Base-by-base conservation (phyloP, 1,140 invertebrate species). In the Psix sp. region DNA sequence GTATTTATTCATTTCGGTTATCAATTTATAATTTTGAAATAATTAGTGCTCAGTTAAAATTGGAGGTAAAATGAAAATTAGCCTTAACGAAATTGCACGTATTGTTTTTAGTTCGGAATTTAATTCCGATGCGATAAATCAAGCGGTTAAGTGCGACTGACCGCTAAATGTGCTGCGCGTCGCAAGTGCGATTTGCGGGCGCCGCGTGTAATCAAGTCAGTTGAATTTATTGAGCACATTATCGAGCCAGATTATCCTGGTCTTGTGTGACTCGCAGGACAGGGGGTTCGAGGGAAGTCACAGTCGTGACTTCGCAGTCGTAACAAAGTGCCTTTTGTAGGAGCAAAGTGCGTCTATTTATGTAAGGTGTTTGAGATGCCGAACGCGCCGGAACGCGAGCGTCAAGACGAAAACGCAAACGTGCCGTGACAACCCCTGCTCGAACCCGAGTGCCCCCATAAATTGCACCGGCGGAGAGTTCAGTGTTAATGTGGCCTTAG, bases 311-410 rank as follows among this genome's bases (percentile, higher is more conserved):
- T 59, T 40, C 39, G 56, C 17, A 66, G 39, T 57, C 56, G 56
- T 73, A 74, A 77, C 76, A 73, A 77, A 77, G 76, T 77, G 73
- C 67, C 62, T 75, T 73, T 73, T 73, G 67, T 76, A 75, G 76
- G 73, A 75, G 73, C 76, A 77, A 77, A 77, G 76, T 75, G 74
- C 74, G 73, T 77, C 76, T 77, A 77, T 77, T 77, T 77, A 77
- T 75, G 65, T 74, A 74, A 67, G 76, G 73, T 45, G 63, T 65
- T 74, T 75, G 42, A 60, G 38, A 77, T 77, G 70, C 75, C 75
- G 45, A 52, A 70, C 75, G 70, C 66, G 75, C 70, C 57, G 36
- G 52, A 70, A 39, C 42, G 57, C 62, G 68, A 71, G 36, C 54
- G 68, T 57, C 68, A 76, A 73, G 74, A 73, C 62, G 57, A 68